Evolutionary conservation across 2,797 vertebrate genomes (phyloP).

Genomic region (Pitangus sulphuratus): DNA sequence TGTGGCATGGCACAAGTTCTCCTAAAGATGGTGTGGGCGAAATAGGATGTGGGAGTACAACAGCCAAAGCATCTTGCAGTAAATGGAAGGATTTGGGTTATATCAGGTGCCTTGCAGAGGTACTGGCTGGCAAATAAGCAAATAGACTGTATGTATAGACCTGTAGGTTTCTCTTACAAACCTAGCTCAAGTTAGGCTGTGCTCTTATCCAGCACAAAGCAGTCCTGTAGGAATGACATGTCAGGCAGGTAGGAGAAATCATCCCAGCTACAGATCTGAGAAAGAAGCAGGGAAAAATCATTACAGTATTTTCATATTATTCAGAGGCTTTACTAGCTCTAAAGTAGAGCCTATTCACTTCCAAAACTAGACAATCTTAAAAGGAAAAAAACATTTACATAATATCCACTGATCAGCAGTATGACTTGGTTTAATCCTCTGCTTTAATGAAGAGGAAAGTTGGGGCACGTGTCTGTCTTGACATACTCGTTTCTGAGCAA

Average conservation of each 20-base stretch:
- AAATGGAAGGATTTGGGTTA: background rate
- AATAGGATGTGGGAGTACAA: background rate
- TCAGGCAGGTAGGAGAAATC: background rate
- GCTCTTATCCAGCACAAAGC: background rate
- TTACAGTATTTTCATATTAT: background rate
- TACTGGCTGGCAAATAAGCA: background rate
- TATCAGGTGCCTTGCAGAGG: background rate
- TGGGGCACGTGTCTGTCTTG: background rate
- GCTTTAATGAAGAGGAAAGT: background rate
- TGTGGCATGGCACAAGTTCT: background rate
- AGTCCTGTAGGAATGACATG: background rate
- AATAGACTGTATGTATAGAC: background rate
- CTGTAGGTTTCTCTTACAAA: background rate
- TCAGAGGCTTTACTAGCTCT: background rate
- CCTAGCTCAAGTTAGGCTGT: background rate
- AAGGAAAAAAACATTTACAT: background rate
- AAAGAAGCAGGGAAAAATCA: background rate
- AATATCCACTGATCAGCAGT: background rate
- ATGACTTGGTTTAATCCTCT: background rate
- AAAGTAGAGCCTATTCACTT: background rate
- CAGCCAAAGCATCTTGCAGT: background rate
- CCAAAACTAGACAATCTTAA: background rate
- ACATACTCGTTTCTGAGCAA: background rate
- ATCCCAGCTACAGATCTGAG: background rate
- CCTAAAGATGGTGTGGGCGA: background rate